These are phyloP conservation scores for Onychomys leucogaster DNA, from an alignment of 2,797 vertebrate species.

Conservation along the genomic window DNA sequence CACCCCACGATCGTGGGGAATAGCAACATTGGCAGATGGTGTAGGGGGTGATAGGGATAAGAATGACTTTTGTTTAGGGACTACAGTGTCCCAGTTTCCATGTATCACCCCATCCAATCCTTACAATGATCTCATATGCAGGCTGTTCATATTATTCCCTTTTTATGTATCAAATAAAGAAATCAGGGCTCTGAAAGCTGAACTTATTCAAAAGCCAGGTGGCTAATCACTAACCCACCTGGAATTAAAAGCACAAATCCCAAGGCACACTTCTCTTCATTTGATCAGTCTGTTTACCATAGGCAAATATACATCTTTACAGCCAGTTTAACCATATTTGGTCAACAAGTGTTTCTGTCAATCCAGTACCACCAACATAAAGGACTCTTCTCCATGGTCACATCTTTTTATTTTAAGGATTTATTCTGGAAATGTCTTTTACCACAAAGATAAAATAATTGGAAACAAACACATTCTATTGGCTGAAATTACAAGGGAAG, in stretches of 20 bases:
- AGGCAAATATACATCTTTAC: not conserved
- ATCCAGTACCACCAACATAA: not conserved
- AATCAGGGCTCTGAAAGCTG: not conserved
- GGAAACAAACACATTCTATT: not conserved
- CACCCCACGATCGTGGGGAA: not conserved
- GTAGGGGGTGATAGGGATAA: not conserved
- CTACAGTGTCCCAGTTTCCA: not conserved
- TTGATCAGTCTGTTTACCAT: not conserved
- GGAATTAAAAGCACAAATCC: conserved; percentile 22
- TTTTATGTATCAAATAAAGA: not conserved
- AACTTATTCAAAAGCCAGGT: conserved; percentile 4
- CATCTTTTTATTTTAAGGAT: not conserved
- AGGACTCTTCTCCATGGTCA: not conserved
- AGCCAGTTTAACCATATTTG: not conserved
- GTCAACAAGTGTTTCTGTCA: not conserved
- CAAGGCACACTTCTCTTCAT: not conserved
- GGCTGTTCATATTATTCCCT: not conserved
- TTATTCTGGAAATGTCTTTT: conserved; percentile 1
- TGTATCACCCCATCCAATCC: not conserved
- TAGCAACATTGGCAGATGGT: not conserved
- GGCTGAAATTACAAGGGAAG: not conserved
- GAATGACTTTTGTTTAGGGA: conserved; percentile 15
- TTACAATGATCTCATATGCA: not conserved
- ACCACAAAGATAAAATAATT: not conserved
- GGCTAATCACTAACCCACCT: not conserved